Percentiles rank a stretch among this genome's conserved stretches.
phyloP scores from a whole-genome alignment of 2,113 vertebrate genomes.

The Campylomormyrus numenius region DNA sequence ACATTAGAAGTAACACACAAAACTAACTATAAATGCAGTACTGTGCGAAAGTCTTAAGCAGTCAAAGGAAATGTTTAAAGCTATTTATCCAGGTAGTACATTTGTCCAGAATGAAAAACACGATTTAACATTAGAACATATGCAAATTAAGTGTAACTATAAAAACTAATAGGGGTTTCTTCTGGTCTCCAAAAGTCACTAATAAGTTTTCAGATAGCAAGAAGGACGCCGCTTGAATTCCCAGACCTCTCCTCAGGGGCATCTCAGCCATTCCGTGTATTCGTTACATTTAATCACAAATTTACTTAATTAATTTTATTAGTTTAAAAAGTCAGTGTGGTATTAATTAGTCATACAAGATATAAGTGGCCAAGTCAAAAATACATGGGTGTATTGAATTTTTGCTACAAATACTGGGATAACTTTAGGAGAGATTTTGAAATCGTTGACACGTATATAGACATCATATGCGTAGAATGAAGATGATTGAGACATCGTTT shows the following conservation, averaged over 20 bases:
- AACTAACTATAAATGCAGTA: not conserved
- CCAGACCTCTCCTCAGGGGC: not conserved
- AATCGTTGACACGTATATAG: not conserved
- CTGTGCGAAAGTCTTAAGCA: not conserved
- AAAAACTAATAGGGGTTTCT: not conserved
- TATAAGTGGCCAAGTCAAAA: not conserved
- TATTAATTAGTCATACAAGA: not conserved
- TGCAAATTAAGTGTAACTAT: not conserved
- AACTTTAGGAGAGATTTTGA: not conserved
- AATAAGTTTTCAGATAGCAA: not conserved
- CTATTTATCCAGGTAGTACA: not conserved
- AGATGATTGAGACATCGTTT: not conserved
- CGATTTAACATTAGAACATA: not conserved
- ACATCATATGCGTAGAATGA: not conserved
- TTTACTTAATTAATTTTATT: not conserved
- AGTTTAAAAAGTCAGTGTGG: not conserved
- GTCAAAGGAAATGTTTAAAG: not conserved
- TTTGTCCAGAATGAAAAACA: not conserved
- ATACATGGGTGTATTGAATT: not conserved
- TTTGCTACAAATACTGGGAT: not conserved
- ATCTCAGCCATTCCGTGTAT: not conserved
- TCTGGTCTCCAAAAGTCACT: not conserved
- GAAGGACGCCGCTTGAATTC: not conserved
- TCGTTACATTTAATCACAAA: not conserved
- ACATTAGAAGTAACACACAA: not conserved